Conservation (phyloP, 2,113 vertebrate genomes). For the Cottus gobio region DNA sequence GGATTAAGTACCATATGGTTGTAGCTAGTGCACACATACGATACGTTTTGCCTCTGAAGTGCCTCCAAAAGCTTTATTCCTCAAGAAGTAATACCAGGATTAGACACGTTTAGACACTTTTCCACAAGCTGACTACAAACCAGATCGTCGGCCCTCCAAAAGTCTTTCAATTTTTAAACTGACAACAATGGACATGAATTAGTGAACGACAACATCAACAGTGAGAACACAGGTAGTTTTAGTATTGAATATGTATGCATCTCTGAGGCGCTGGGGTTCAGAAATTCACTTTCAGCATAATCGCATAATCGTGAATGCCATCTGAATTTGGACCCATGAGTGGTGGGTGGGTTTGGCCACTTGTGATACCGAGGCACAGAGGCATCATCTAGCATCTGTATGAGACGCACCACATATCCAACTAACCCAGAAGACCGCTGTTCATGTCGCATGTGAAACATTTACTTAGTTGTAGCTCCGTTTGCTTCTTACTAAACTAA, state of each 20-base stretch:
- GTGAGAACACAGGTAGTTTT: neutral
- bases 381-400: too few relatives aligned
- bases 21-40: neutral
- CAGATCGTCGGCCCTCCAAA: neutral
- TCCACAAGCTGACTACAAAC: neutral
- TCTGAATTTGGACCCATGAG: neutral
- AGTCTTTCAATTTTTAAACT: neutral
- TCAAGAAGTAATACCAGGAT: neutral
- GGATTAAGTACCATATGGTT: conserved; percentile 1
- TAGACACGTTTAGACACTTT: neutral
- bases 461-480: too few relatives aligned
- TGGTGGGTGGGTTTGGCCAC: neutral
- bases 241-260: neutral
- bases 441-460: too few relatives aligned
- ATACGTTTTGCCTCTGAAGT: neutral
- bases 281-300: neutral
- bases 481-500: too few relatives aligned
- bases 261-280: neutral
- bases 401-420: too few relatives aligned
- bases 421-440: too few relatives aligned
- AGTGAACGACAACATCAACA: neutral
- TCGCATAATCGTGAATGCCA: too few relatives aligned
- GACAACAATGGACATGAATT: neutral
- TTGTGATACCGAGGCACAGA: too few relatives aligned
- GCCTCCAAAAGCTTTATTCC: neutral